phyloP scores from a whole-genome alignment of 2,888 invertebrate genomes.

The Epinotia demarniana region DNA sequence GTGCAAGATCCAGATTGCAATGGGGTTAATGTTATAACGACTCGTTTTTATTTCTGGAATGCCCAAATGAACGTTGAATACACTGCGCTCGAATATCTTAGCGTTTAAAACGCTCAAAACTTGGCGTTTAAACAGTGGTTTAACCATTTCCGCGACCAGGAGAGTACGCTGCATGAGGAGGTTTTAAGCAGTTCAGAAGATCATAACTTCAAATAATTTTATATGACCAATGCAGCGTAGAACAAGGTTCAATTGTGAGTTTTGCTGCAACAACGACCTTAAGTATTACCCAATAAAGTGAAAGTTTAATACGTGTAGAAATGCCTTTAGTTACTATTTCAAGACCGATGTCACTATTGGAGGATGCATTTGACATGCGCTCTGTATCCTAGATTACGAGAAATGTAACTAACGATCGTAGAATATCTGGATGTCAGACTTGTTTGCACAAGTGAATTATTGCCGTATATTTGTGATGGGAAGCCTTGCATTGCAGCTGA shows the following conservation, averaged over 20 bases:
- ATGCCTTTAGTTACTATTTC: not conserved
- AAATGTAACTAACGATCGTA: not conserved
- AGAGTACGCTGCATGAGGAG: not conserved
- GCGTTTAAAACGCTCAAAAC: not conserved
- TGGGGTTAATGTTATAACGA: not conserved
- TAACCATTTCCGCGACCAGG: slow-evolving; percentile 1
- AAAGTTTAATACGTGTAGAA: not conserved
- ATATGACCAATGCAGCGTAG: not conserved
- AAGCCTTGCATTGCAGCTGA: not conserved
- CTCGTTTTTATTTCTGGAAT: too few species aligned
- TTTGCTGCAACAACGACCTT: not conserved
- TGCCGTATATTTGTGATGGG: not conserved
- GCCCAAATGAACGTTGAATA: not conserved
- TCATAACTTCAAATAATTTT: not conserved
- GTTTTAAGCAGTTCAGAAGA: not conserved
- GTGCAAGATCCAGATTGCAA: not conserved
- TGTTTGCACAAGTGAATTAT: not conserved
- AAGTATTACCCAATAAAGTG: not conserved
- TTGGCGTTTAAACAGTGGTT: not conserved
- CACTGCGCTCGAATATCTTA: not conserved
- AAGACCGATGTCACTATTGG: not conserved
- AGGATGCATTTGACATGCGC: slow-evolving; percentile 8
- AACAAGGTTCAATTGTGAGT: not conserved
- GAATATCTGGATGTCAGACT: not conserved
- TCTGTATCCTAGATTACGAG: not conserved